Evolutionary conservation across 2,888 invertebrate genomes (phyloP), one percentile per base, ranked within the genome.

Genomic region (Unio pictorum): DNA sequence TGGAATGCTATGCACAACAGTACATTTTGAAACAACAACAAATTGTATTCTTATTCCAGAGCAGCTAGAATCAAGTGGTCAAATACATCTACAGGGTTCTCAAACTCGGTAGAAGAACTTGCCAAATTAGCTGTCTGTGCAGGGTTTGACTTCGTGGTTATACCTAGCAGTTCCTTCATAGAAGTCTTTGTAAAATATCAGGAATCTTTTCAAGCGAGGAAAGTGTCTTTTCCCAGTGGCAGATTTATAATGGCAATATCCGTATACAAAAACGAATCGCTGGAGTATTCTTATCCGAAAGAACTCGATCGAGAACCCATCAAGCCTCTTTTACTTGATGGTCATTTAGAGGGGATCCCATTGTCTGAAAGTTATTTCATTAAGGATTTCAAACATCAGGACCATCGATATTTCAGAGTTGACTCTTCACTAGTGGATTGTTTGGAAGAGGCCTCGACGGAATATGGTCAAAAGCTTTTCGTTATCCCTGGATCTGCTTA

Each of bases 351-450:
- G 18, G 58, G 60, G 20, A 56, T 58, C n/a, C 26, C 23, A 34
- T 11, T 69, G 18, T 69, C 68, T 55, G 62, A 69, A 64, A 55
- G 60, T 54, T 69, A 69, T 54, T 55, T 60, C 15, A 55, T 69
- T 6, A 26, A 28, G 17, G 68, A 69, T 23, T 59, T 69, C 23
- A 59, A 30, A 6, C 54, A 63, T 55, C 61, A 57, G 55, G 26
- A 23, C 26, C 34, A 30, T 23, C 64, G 58, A 3, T 61, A 69
- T 55, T 64, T 69, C 54, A 11, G 68, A 56, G 34, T 69, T 60
- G 68, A 69, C 45, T 30, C 64, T 26, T 54, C 68, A 5, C 68
- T 69, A 55, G 54, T 69, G 3, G 56, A 63, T 30, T 69, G 68
- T 64, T 55, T 69, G 26, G 68, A 69, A 45, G 64, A 64, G 17